Percentiles rank a stretch among this genome's conserved stretches.
Conservation (phyloP, 2,797 vertebrate species). For the Harpagifer antarcticus region DNA sequence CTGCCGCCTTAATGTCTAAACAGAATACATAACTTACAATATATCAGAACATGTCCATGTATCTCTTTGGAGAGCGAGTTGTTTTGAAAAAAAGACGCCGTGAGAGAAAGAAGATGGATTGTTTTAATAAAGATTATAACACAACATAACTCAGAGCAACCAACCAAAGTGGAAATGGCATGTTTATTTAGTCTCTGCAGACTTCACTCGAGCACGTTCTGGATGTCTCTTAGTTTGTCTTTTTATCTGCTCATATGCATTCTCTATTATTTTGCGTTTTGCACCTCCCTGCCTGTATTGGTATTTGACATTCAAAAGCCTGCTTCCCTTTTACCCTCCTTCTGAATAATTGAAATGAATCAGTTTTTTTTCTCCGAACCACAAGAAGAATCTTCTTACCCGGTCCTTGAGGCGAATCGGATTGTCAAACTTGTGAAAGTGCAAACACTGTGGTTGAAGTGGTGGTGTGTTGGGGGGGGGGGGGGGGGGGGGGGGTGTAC, state of each 20-base stretch:
- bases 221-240: conserved; percentile 44
- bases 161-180: conserved; percentile 55
- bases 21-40: conserved; percentile 55
- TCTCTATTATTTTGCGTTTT: conserved; percentile 26
- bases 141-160: conserved; percentile 38
- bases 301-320: conserved; percentile 73
- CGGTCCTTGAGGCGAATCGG: conserved; percentile 67
- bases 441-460: conserved; percentile 68
- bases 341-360: conserved; percentile 79
- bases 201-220: conserved; percentile 47
- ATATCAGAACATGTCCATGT: conserved; percentile 40
- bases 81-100: conserved; percentile 48
- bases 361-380: conserved; percentile 48
- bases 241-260: conserved; percentile 40
- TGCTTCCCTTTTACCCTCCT: conserved; percentile 61
- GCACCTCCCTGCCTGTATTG: conserved; percentile 58
- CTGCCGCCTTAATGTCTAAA: conserved; percentile 59
- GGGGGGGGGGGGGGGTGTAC: not conserved
- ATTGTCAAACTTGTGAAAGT: conserved; percentile 69
- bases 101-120: conserved; percentile 63
- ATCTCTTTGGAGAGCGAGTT: conserved; percentile 41
- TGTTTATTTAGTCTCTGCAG: conserved; percentile 68
- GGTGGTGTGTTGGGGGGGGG: conserved; percentile 18
- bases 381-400: conserved; percentile 57
- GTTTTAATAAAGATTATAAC: conserved; percentile 74